Conservation (phyloP, 2,888 invertebrate species). For the Drosophila gaucha region DNA sequence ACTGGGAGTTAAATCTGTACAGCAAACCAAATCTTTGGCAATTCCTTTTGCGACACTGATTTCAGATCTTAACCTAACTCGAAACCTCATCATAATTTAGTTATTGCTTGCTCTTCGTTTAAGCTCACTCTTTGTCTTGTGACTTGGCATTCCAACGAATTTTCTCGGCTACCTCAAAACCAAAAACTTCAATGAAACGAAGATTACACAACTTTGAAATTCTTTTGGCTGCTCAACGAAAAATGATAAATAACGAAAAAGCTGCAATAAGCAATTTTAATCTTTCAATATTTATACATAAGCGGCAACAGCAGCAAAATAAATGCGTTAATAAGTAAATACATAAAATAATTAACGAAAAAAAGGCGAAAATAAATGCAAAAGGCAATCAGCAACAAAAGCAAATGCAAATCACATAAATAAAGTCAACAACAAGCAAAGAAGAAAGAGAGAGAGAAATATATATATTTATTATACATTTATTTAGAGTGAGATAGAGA, state of each 20-base stretch:
- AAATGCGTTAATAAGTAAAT: conserved; percentile 46
- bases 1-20: no score
- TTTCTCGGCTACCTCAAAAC: conserved; percentile 1
- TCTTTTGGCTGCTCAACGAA: conserved; percentile 34
- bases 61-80: background rate
- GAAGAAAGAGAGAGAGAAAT: background rate
- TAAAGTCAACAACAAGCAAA: conserved; percentile 9
- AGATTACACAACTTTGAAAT: conserved; percentile 50
- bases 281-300: conserved; percentile 33
- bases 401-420: conserved; percentile 41
- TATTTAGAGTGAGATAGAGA: background rate
- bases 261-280: conserved; percentile 55
- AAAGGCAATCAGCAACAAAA: conserved; percentile 17
- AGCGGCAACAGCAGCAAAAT: conserved; percentile 24
- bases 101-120: background rate
- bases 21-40: no score
- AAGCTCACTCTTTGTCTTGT: background rate
- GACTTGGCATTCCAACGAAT: conserved; percentile 15
- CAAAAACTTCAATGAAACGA: conserved; percentile 50
- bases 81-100: background rate
- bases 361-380: conserved; percentile 1
- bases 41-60: no score
- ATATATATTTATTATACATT: background rate
- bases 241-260: conserved; percentile 31
- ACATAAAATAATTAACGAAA: conserved; percentile 35